Base-by-base conservation (phyloP, 1,140 invertebrate genomes). In the Trigoniulus corallinus region DNA sequence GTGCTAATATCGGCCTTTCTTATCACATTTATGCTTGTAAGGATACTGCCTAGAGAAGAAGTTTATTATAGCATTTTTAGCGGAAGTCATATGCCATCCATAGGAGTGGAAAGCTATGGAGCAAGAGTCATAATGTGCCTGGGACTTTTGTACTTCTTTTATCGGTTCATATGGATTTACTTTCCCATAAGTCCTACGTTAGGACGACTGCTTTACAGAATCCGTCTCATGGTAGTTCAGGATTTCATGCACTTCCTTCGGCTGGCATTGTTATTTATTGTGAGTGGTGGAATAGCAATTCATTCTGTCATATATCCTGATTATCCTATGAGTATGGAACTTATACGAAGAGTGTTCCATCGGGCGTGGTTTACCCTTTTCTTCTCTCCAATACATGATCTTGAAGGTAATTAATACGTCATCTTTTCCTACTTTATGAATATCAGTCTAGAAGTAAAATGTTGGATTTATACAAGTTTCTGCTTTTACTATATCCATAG, bases 201-300 rank as follows among this genome's bases (percentile, higher is more conserved):
- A 2, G 69, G 68, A 41, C 68, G 67, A 3, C 61, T 69, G 53
- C 51, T 71, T 0, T 64, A 69, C 46, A 59, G 65, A 42, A 65
- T 71, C 24, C 64, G 61, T 41, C 54, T 63, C 48, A 70, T 71
- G 69, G 66, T 70, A 50, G 53, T 61, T 56, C 21, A 24, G 24
- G 69, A 71, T 55, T 69, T 71, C 57, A 53, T 65, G 13, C 62
- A 65, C 23, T 71, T 69, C 57, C 61, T 71, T 41, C 55, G 63
- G 3, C 65, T 71, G 62, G 67, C 67, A 22, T 50, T 67, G n/a
- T 60, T 70, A 7, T 63, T 69, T 20, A 62, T 71, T 55, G 61
- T 69, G 24, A 64, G 63, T 42, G 63, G 66, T 23, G 67, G 65
- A 18, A 61, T 71, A 0, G 65, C 67, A 2, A 68, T 71, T 15